Conservation (phyloP, 2,888 invertebrate genomes). For the Anaspis maculata region DNA sequence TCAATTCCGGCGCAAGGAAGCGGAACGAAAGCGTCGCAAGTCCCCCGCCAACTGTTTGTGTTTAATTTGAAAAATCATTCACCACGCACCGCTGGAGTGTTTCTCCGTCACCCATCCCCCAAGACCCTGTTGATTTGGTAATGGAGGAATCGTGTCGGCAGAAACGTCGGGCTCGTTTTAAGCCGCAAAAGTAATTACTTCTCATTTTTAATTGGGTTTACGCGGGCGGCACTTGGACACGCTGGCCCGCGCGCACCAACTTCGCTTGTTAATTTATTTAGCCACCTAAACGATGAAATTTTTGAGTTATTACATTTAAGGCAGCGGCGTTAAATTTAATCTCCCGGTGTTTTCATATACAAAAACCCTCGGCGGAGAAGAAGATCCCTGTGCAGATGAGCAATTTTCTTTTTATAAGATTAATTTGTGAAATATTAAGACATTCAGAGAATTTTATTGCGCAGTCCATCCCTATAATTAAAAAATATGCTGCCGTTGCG, state of each 20-base stretch:
- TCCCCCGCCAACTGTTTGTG: slow-evolving; percentile 1
- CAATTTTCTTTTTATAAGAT: background rate
- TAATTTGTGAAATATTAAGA: slow-evolving; percentile 2
- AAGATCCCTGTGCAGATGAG: no score
- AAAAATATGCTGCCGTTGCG: no score
- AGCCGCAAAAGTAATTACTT: slow-evolving; percentile 12
- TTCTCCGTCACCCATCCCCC: background rate
- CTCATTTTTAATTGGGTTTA: slow-evolving; percentile 13
- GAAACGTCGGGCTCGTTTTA: slow-evolving; percentile 7
- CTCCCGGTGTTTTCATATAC: background rate
- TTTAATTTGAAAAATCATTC: background rate
- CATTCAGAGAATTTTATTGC: slow-evolving; percentile 1
- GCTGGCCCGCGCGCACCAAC: no score
- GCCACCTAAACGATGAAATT: slow-evolving; percentile 7
- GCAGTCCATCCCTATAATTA: no score
- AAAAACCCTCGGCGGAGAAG: background rate
- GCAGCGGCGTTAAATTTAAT: slow-evolving; percentile 1
- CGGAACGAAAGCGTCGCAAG: no score
- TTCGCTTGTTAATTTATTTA: slow-evolving; percentile 15
- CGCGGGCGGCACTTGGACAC: slow-evolving; percentile 8
- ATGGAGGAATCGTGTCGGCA: slow-evolving; percentile 9
- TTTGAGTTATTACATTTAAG: slow-evolving; percentile 6
- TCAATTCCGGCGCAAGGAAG: no score
- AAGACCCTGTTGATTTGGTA: slow-evolving; percentile 9
- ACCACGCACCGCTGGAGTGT: background rate